These are phyloP conservation scores for Euzetes globulus DNA, from an alignment of 2,888 invertebrate species.

Conservation along the genomic window DNA sequence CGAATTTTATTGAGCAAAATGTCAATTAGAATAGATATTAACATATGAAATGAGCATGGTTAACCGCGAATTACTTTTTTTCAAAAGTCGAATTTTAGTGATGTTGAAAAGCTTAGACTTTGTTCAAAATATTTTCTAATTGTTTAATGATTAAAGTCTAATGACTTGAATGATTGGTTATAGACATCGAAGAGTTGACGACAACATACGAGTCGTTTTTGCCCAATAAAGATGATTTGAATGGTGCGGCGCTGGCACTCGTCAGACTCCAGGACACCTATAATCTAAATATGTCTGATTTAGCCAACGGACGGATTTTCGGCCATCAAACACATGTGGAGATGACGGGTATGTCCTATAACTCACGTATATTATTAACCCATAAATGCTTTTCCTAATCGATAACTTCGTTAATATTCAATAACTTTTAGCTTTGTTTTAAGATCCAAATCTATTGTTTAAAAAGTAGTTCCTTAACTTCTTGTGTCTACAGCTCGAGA, in stretches of 20 bases:
- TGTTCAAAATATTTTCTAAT: too few species aligned
- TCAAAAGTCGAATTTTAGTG: too few species aligned
- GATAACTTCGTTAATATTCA: neutral
- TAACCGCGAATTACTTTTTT: too few species aligned
- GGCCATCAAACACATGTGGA: slow-evolving; percentile 37
- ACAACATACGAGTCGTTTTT: slow-evolving; percentile 40
- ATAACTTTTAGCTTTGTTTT: neutral
- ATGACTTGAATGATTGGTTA: too few species aligned
- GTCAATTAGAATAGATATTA: neutral
- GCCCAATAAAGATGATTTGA: slow-evolving; percentile 65
- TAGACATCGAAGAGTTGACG: slow-evolving; percentile 41
- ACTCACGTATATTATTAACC: slow-evolving; percentile 7
- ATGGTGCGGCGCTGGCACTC: slow-evolving; percentile 88
- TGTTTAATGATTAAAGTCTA: too few species aligned
- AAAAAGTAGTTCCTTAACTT: neutral
- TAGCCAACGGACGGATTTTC: slow-evolving; percentile 69
- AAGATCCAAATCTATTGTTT: neutral
- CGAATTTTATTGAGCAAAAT: neutral
- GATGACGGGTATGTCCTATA: slow-evolving; percentile 38
- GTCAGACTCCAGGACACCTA: slow-evolving; percentile 92
- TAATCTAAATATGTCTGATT: slow-evolving; percentile 72
- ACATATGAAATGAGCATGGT: neutral
- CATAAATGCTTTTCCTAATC: neutral
- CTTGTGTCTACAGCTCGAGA: slow-evolving; percentile 44
- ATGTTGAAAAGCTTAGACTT: too few species aligned